These are phyloP conservation scores for Drosophila meridionalis DNA, from an alignment of 2,888 invertebrate genomes.

Conservation along the genomic window DNA sequence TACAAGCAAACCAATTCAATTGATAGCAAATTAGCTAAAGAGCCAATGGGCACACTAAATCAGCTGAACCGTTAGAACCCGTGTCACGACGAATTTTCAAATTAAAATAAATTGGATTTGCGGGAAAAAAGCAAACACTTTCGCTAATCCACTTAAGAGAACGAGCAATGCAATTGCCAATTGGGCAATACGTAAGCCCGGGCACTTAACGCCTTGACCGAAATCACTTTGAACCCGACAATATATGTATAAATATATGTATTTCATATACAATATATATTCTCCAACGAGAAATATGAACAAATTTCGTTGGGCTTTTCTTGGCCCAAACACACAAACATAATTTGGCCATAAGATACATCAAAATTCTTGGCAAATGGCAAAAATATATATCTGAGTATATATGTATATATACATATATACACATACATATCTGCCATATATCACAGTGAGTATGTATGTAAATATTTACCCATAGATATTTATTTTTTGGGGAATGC, in stretches of 20 bases:
- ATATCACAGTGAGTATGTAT: constrained; percentile 10
- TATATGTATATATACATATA: constrained; percentile 5
- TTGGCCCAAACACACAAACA: constrained; percentile 29
- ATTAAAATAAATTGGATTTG: constrained; percentile 76
- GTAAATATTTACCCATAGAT: constrained; percentile 20
- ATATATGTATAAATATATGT: constrained; percentile 1
- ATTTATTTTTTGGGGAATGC: constrained; percentile 31
- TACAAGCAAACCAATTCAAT: constrained; percentile 77
- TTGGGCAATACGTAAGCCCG: constrained; percentile 36
- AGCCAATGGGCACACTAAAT: constrained; percentile 73
- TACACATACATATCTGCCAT: constrained; percentile 10
- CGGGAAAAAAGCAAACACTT: constrained; percentile 60
- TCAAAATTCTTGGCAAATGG: constrained; percentile 75
- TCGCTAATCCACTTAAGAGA: constrained; percentile 72
- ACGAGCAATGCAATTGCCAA: constrained; percentile 40
- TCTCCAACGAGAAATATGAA: constrained; percentile 26
- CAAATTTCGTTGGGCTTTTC: constrained; percentile 31
- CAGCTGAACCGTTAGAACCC: constrained; percentile 39
- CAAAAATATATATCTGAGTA: constrained; percentile 23
- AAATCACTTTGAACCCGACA: constrained; percentile 64
- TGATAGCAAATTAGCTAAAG: constrained; percentile 69
- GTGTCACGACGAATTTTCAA: constrained; percentile 33
- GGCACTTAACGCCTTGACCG: constrained; percentile 58
- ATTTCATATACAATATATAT: background rate
- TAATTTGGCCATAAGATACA: constrained; percentile 66